Evolutionary conservation across 2,888 invertebrate genomes (phyloP).

Genomic region (Harmothoe impar): DNA sequence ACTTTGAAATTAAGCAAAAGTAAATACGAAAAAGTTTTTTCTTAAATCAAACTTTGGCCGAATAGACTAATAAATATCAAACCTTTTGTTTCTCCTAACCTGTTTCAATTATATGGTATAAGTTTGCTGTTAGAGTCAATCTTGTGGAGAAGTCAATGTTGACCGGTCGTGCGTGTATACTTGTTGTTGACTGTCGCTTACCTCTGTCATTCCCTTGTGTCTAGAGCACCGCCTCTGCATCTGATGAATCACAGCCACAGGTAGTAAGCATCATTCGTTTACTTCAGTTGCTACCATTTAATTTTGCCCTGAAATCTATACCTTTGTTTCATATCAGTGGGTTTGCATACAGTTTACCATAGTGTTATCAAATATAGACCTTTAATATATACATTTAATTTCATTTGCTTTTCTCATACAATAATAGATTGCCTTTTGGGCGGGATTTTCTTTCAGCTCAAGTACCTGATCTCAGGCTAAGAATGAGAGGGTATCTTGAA

Average conservation of each 20-base stretch:
- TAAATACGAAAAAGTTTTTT: no score
- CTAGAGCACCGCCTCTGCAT: slow-evolving; percentile 47
- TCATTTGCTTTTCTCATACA: background rate
- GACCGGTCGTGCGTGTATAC: background rate
- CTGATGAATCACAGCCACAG: slow-evolving; percentile 54
- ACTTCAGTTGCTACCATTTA: slow-evolving; percentile 22
- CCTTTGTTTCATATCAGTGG: background rate
- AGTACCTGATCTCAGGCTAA: no score
- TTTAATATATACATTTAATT: background rate
- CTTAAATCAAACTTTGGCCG: no score
- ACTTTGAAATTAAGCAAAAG: no score
- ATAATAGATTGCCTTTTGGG: no score
- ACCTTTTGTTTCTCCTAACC: no score
- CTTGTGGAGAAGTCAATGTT: slow-evolving; percentile 46
- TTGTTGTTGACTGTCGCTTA: slow-evolving; percentile 51
- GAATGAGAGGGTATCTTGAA: no score
- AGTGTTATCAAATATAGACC: no score
- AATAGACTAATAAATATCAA: no score
- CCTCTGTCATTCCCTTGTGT: slow-evolving; percentile 58
- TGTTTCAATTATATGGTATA: no score
- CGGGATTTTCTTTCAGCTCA: no score
- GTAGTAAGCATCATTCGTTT: slow-evolving; percentile 56
- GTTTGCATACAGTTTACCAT: background rate
- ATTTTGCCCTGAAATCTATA: background rate
- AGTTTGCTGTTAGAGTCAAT: no score